Base-by-base conservation (phyloP, 2,113 vertebrate genomes). In the Rhinolophus sinicus region DNA sequence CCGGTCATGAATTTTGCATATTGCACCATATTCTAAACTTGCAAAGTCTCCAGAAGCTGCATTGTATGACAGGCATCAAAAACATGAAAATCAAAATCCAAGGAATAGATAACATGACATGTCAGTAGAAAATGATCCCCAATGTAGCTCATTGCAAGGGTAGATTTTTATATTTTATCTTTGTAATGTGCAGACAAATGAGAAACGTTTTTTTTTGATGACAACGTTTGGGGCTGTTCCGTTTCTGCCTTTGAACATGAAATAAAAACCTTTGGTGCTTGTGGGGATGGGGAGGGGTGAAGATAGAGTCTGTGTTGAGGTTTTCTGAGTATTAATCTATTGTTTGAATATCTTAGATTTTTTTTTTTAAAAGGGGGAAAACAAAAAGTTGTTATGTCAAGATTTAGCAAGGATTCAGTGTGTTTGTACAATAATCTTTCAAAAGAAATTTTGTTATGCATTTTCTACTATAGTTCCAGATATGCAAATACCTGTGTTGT, bases 401-500 rank as follows among this genome's bases (percentile, higher is more conserved):
- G 86, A 95, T 76, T 91, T 95, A 95, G 58, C 75, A 91, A 94
- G 73, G 73, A 96, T 58, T 94, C 40, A 8, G 52, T 62, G 50
- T 97, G 88, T 96, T 95, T 96, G 92, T 96, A 93, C 44, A 96
- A 76, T 94, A 86, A 86, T 95, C 70, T 96, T 96, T 96, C 90
- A 94, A 94, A 96, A 92, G 87, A 78, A 97, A 87, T 96, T 94
- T 95, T 81, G 69, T 95, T 75, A 44, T 54, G 89, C 75, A 83
- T 97, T 97, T 97, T 65, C 70, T 93, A 72, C 64, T 78, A 85
- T 92, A 93, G 91, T 95, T 96, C 92, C 87, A 97, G 91, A 94
- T 95, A 97, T 97, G 95, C 94, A 96, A 97, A 97, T 98, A 54
- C 13, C 8, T 69, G 40, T 76, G 76, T 67, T 97, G 91, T 97